Percentiles rank a stretch among this genome's conserved stretches.
Evolutionary conservation across 2,113 vertebrate species (phyloP).

Genomic region (Corapipo altera): DNA sequence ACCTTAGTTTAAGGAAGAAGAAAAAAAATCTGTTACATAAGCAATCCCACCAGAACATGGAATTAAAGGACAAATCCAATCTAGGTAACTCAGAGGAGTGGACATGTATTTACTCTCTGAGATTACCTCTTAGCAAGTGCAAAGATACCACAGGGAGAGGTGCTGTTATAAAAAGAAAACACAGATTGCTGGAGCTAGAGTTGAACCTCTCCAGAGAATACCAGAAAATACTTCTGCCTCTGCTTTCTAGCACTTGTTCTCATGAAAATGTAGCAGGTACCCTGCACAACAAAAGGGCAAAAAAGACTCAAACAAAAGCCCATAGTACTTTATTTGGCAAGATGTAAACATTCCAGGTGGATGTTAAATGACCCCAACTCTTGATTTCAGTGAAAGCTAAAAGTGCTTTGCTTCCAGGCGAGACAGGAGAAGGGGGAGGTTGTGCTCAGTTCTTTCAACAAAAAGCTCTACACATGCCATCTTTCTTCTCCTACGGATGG

Average conservation of each 20-base stretch:
- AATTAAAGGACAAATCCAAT: slow-evolving; percentile 46
- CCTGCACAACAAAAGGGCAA: neutral
- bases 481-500: neutral
- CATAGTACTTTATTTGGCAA: neutral
- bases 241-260: neutral
- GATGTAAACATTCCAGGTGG: neutral
- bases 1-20: neutral
- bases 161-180: slow-evolving; percentile 22
- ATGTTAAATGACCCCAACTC: neutral
- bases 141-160: slow-evolving; percentile 1
- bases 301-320: neutral
- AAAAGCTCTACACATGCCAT: slow-evolving; percentile 1
- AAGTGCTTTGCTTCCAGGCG: neutral
- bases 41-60: neutral
- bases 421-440: neutral
- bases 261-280: neutral
- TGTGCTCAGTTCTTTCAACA: neutral
- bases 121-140: slow-evolving; percentile 20
- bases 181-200: neutral
- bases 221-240: neutral
- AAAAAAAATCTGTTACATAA: slow-evolving; percentile 21
- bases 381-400: neutral
- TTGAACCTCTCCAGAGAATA: neutral
- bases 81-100: slow-evolving; percentile 6
- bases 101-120: neutral